Evolutionary conservation across 2,113 vertebrate genomes (phyloP).

Genomic region (Epinephelus lanceolatus): DNA sequence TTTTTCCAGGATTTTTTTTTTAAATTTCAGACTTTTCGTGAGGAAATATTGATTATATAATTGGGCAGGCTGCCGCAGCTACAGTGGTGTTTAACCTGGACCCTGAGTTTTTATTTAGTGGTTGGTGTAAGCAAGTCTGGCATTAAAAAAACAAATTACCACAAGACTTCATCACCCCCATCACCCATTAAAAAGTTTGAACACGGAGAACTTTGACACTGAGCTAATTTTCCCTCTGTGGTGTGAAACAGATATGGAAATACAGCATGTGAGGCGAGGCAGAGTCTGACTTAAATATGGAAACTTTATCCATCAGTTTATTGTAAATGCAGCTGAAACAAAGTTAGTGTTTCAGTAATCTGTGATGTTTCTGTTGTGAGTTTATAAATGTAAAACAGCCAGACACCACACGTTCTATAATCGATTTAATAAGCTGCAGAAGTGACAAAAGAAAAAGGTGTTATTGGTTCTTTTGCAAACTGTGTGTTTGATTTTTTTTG

Average conservation of each 20-base stretch:
- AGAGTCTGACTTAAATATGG: not conserved
- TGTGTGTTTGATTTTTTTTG: not conserved
- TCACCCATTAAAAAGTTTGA: constrained; percentile 17
- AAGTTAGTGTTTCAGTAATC: not conserved
- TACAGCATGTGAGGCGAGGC: not conserved
- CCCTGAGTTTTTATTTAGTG: constrained; percentile 33
- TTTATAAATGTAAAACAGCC: not conserved
- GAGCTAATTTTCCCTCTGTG: constrained; percentile 1
- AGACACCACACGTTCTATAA: not conserved
- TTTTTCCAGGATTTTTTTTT: not conserved
- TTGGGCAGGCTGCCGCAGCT: constrained; percentile 58
- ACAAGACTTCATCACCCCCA: constrained; percentile 29
- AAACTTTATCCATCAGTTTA: not conserved
- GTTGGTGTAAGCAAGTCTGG: constrained; percentile 28
- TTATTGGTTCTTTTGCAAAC: not conserved
- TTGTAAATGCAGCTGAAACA: not conserved
- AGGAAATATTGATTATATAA: constrained; percentile 73
- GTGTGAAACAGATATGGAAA: not conserved
- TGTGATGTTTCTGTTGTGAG: too few species aligned
- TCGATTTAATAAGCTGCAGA: not conserved
- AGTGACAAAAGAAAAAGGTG: not conserved
- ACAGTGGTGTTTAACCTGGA: constrained; percentile 72
- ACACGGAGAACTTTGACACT: constrained; percentile 3
- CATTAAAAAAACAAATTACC: constrained; percentile 39
- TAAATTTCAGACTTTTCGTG: constrained; percentile 51